Base-by-base conservation (phyloP, 2,888 invertebrate species). In the Gordius sp. region DNA sequence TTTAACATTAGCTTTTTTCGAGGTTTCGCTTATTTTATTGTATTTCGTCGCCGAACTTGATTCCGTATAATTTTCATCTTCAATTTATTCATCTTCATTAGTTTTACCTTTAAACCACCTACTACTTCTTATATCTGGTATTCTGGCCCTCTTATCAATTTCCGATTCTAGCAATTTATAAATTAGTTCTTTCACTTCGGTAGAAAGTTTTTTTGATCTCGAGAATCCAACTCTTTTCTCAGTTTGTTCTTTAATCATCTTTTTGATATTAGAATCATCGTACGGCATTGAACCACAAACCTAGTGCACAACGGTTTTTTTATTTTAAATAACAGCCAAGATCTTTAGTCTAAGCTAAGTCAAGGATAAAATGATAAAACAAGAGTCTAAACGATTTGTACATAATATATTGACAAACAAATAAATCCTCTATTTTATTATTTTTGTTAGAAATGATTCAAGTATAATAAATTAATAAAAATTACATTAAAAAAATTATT, bases 131-230 rank as follows among this genome's bases (percentile, higher is more conserved):
- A 47, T 47, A 20, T 47, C 47, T 4, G 47, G 4, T n/a, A 47
- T 20, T 20, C 47, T 8, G 4, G 47, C 47, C 23, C 85, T 75
- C 59, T 77, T 72, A 23, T 78, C 78, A 41, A 82, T 77, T 64
- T 85, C 81, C 0, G 85, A 84, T 67, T 87, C 84, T 59, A 87
- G 70, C 60, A 86, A 78, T 61, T 78, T 77, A 28, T 78, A 73
- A 20, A 87, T 80, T 55, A 85, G 76, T 26, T 78, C 77, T 69
- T 81, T 82, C 1, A 64, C 63, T 0, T 60, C 56, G 0, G 57
- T 28, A 2, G 57, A 57, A 2, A 64, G 28, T 52, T 61, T 74
- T 66, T 75, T 77, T 1, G 76, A 73, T 41, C 79, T 24, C 2
- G 66, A 62, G 60, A 68, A 69, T 13, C 61, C 61, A 2, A 68